phyloP scores from a whole-genome alignment of 2,797 vertebrate species.

The Anguilla marmorata region DNA sequence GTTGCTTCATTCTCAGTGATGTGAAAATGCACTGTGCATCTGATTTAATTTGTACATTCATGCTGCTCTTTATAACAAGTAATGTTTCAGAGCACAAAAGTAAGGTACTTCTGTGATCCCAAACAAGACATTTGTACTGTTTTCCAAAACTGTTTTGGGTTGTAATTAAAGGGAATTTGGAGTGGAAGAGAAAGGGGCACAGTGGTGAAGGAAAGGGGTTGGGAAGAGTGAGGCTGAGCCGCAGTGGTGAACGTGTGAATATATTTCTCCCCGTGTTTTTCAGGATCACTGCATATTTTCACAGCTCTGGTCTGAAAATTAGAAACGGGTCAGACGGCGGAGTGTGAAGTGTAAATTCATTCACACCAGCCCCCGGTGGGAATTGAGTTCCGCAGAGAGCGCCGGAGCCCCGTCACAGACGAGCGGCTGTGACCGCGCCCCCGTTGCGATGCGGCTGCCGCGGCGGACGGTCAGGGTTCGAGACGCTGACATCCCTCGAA shows the following conservation, averaged over 20 bases:
- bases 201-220: neutral
- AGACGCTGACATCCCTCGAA: neutral
- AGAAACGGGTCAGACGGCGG: slow-evolving; percentile 32
- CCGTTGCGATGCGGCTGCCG: neutral
- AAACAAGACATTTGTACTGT: neutral
- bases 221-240: neutral
- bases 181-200: neutral
- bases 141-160: neutral
- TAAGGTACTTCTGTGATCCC: neutral
- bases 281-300: slow-evolving; percentile 68
- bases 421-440: neutral
- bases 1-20: neutral
- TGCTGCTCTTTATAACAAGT: neutral
- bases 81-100: neutral
- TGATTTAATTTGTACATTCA: neutral
- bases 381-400: slow-evolving; percentile 13
- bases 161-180: neutral
- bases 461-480: neutral
- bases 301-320: slow-evolving; percentile 40
- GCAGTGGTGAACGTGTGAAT: slow-evolving; percentile 58
- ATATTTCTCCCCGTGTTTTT: slow-evolving; percentile 53
- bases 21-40: neutral
- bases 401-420: slow-evolving; percentile 6
- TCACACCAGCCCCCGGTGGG: slow-evolving; percentile 30
- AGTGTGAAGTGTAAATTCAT: slow-evolving; percentile 36